phyloP scores from a whole-genome alignment of 23 tunicate species.

The Halocynthia roretzi region DNA sequence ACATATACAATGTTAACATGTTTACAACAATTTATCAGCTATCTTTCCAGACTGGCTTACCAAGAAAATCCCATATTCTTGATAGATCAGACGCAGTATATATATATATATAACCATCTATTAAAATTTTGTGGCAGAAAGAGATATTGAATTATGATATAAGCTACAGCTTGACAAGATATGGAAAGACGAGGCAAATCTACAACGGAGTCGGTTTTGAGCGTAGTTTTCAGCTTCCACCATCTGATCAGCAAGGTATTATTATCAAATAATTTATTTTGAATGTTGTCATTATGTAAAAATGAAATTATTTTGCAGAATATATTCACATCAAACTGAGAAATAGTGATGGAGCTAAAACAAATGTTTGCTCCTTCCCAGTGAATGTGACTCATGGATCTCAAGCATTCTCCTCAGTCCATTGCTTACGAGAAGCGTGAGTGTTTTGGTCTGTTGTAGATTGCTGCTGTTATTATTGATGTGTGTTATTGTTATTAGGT shows the following conservation, averaged over 20 bases:
- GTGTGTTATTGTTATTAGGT: slow-evolving; percentile 16
- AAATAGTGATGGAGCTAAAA: slow-evolving; percentile 45
- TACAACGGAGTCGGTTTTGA: slow-evolving; percentile 51
- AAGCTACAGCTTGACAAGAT: slow-evolving; percentile 37
- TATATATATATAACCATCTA: not conserved
- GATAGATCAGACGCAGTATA: no score
- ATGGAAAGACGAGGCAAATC: slow-evolving; percentile 32
- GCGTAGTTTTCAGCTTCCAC: slow-evolving; percentile 47
- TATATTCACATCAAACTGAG: slow-evolving; percentile 36
- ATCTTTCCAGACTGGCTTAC: no score
- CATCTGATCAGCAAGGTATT: not conserved
- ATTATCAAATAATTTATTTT: not conserved
- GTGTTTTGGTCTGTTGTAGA: slow-evolving; percentile 5
- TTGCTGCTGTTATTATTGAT: slow-evolving; percentile 4
- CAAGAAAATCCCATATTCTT: no score
- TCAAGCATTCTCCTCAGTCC: not conserved
- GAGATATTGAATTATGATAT: slow-evolving; percentile 48
- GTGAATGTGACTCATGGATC: slow-evolving; percentile 6
- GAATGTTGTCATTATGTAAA: not conserved
- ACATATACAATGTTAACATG: no score
- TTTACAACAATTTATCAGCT: no score
- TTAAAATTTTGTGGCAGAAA: slow-evolving; percentile 22
- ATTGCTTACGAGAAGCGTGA: slow-evolving; percentile 33
- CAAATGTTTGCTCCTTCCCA: slow-evolving; percentile 62
- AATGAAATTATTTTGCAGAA: slow-evolving; percentile 11